phyloP scores from a whole-genome alignment of 2,797 vertebrate genomes.

The Malurus leucopterus region DNA sequence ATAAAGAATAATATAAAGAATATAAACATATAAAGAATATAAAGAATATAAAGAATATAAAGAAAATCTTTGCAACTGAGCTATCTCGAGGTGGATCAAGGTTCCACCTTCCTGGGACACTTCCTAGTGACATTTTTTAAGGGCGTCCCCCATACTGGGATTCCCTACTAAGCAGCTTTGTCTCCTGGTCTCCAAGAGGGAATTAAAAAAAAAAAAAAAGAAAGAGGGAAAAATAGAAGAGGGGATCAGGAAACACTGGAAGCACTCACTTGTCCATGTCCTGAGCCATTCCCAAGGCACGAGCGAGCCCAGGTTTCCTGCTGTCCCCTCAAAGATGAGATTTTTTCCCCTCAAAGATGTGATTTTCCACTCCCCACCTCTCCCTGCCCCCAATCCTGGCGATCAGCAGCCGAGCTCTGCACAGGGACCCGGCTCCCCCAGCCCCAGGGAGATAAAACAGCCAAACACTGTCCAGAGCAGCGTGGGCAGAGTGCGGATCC shows the following conservation, averaged over 20 bases:
- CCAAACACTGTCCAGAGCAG: slow-evolving; percentile 56
- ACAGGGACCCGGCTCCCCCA: slow-evolving; percentile 41
- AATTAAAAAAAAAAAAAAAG: no score
- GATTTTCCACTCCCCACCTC: slow-evolving; percentile 49
- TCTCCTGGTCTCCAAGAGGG: background rate
- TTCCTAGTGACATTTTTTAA: background rate
- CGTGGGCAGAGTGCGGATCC: background rate
- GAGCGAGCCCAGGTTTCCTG: slow-evolving; percentile 18
- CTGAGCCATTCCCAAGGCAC: slow-evolving; percentile 23
- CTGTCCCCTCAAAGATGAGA: slow-evolving; percentile 31
- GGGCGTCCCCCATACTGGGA: background rate
- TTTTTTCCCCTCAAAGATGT: slow-evolving; percentile 32
- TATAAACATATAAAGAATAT: no score
- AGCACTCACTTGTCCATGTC: slow-evolving; percentile 22
- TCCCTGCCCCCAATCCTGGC: no score
- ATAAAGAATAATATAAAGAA: no score
- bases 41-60: background rate
- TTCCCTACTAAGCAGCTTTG: background rate
- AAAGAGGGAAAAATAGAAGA: background rate
- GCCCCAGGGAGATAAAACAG: slow-evolving; percentile 50
- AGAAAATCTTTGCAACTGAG: background rate
- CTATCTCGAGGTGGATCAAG: background rate
- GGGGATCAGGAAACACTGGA: background rate
- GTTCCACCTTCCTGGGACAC: background rate
- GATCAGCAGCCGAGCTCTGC: background rate